Base-by-base conservation (phyloP, 2,113 vertebrate genomes). In the Callipepla californica region DNA sequence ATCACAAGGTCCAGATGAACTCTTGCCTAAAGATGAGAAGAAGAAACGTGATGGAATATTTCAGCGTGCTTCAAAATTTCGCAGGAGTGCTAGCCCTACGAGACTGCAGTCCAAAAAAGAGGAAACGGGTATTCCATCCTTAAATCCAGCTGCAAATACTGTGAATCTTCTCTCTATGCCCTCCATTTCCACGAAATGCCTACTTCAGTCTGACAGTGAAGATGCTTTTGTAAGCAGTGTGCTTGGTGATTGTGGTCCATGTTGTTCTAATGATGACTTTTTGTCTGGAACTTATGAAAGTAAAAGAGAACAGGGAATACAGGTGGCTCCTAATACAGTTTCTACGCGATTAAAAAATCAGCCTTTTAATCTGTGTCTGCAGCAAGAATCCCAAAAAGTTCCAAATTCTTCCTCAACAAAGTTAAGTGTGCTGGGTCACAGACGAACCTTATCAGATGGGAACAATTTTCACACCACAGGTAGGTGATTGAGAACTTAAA, bases 121-220 rank as follows among this genome's bases (percentile, higher is more conserved):
- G 2, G 98, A 98, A 81, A 20, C 87, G 22, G 32, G 30, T 59
- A 42, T 85, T 15, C 65, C 86, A 36, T 75, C 95, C 34, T 38
- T 93, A 5, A 95, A 68, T 80, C 87, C 96, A 42, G 30, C 59
- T 15, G 1, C 92, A 36, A 53, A 95, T 28, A 89, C 98, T 4
- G 94, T 97, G 59, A 98, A 97, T 92, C 98, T 99, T 79, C 95
- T 98, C 32, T 98, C 98, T 68, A 97, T 98, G 98, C 98, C 98
- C 13, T 98, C 98, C 94, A 98, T 98, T 96, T 99, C 99, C 94
- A 98, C 98, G 25, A 98, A 97, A 97, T 98, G 98, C 75, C 97
- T 99, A 59, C 95, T 99, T 63, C 98, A 98, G 14, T 63, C 97
- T 2, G 98, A 98, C 65, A 88, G 47, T 0, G 98, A 97, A 50